Conservation (phyloP, 2,113 vertebrate genomes). For the Nibea albiflora region DNA sequence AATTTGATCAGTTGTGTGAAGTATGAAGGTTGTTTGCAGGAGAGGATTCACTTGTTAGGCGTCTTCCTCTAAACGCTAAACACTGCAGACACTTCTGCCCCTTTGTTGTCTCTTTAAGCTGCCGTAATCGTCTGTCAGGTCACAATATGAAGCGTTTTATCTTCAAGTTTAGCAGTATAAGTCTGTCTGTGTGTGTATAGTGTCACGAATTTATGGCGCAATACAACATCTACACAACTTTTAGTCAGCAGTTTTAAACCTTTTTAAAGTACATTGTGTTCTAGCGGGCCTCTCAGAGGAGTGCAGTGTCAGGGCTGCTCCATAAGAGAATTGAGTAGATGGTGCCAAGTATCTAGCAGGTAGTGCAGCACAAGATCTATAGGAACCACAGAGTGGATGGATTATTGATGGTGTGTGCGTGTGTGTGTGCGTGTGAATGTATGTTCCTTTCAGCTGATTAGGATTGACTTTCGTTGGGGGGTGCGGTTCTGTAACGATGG, state of each 20-base stretch:
- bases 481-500: neutral
- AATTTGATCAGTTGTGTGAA: conserved; percentile 18
- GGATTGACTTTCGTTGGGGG: conserved; percentile 4
- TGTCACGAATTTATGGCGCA: conserved; percentile 5
- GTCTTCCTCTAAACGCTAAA: neutral
- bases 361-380: conserved; percentile 39
- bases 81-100: conserved; percentile 8
- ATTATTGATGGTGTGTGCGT: conserved; percentile 28
- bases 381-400: conserved; percentile 24
- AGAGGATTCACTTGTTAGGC: neutral
- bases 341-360: conserved; percentile 53
- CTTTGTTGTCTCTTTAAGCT: conserved; percentile 15
- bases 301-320: conserved; percentile 41
- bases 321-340: conserved; percentile 42
- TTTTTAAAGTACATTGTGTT: conserved; percentile 55
- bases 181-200: neutral
- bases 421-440: neutral
- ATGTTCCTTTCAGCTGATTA: conserved; percentile 18
- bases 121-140: neutral
- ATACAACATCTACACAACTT: conserved; percentile 4
- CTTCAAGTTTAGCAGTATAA: neutral
- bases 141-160: neutral
- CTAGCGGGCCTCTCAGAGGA: conserved; percentile 30
- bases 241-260: conserved; percentile 18
- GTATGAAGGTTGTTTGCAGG: conserved; percentile 21